A percentile compares a stretch with the other conserved stretches of the same genome.
Conservation (phyloP, 2,113 vertebrate genomes). For the Candoia aspera region DNA sequence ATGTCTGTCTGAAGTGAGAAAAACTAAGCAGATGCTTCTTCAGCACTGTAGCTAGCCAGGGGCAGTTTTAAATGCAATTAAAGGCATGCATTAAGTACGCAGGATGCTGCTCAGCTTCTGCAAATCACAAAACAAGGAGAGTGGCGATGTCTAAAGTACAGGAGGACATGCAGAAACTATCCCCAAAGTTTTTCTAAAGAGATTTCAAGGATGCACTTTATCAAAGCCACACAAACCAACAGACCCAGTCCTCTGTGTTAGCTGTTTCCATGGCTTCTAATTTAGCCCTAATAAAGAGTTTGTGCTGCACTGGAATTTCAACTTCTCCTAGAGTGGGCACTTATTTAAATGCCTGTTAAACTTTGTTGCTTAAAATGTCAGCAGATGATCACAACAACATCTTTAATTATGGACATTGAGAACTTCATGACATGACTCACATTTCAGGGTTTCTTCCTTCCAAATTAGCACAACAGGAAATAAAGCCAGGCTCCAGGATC, state of each 20-base stretch:
- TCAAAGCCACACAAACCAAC: not conserved
- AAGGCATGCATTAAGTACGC: not conserved
- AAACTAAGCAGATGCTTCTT: conserved; percentile 13
- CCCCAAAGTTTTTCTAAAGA: not conserved
- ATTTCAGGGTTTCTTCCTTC: not conserved
- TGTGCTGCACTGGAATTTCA: too few relatives aligned
- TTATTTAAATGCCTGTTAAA: not conserved
- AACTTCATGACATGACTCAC: not conserved
- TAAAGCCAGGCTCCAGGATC: not conserved
- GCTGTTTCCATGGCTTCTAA: not conserved
- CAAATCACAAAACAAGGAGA: not conserved
- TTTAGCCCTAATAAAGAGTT: not conserved
- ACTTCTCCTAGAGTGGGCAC: not conserved
- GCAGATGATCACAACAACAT: not conserved
- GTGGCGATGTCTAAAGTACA: too few relatives aligned
- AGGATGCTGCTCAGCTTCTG: not conserved
- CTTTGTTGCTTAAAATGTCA: not conserved
- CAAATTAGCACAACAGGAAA: not conserved
- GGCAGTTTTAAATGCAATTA: not conserved
- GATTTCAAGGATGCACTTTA: not conserved
- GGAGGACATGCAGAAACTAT: not conserved
- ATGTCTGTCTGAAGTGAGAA: conserved; percentile 5
- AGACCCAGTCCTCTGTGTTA: not conserved
- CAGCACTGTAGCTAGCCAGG: conserved; percentile 6
- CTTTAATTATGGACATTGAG: not conserved